A percentile compares a stretch with the other conserved stretches of the same genome.
Evolutionary conservation across 2,888 invertebrate species (phyloP).

Genomic region (Exephanes ischioxanthus): DNA sequence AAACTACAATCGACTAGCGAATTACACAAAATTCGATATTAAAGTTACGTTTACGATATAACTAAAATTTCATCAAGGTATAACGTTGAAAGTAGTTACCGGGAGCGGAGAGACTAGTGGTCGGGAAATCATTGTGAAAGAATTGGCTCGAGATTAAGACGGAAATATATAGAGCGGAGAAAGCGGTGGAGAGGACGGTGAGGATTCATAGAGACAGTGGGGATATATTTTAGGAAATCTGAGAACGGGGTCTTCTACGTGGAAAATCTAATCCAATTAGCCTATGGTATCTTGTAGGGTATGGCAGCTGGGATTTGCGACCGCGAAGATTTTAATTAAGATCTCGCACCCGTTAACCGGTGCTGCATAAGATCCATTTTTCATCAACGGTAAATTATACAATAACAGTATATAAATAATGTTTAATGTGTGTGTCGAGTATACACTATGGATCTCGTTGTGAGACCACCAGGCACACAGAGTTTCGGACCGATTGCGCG

Average conservation of each 20-base stretch:
- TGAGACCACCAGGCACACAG: slow-evolving; percentile 60
- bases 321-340: slow-evolving; percentile 80
- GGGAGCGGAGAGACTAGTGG: not conserved
- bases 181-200: slow-evolving; percentile 23
- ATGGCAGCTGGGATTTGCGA: slow-evolving; percentile 75
- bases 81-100: not conserved
- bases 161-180: slow-evolving; percentile 47
- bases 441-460: slow-evolving; percentile 46
- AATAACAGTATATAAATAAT: slow-evolving; percentile 40
- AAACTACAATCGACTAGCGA: not conserved
- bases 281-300: slow-evolving; percentile 74
- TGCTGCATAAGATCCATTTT: slow-evolving; percentile 57
- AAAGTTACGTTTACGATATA: not conserved
- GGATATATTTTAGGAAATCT: slow-evolving; percentile 39
- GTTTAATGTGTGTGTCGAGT: slow-evolving; percentile 47
- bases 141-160: slow-evolving; percentile 30
- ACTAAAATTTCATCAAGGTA: not conserved
- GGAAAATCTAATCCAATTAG: slow-evolving; percentile 79
- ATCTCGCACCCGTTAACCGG: slow-evolving; percentile 69
- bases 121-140: slow-evolving; percentile 7
- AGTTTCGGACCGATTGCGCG: slow-evolving; percentile 56
- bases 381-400: slow-evolving; percentile 43
- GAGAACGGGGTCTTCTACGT: slow-evolving; percentile 63
- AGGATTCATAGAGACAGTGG: slow-evolving; percentile 29
- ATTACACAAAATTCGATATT: not conserved